Base-by-base conservation (phyloP, 2,113 vertebrate species). In the Sorex araneus region DNA sequence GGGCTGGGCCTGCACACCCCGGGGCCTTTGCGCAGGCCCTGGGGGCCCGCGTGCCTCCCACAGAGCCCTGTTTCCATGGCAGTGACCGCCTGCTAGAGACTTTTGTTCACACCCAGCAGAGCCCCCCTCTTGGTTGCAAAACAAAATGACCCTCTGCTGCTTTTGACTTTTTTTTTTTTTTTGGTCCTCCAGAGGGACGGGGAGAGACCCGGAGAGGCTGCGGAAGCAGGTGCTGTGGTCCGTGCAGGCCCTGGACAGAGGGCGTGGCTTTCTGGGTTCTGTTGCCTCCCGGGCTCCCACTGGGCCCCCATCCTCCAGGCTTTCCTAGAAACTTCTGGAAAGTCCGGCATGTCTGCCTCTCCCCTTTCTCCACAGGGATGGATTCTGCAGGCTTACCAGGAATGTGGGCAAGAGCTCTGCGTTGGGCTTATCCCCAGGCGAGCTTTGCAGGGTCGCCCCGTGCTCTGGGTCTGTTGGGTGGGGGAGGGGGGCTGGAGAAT, bases 61-160 rank as follows among this genome's bases (percentile, higher is more conserved):
- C 0, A 0, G 50, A 88, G 94, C 92, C 57, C 84, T 81, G 97
- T 96, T 95, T 94, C 97, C 96, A 96, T 96, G 94, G 87, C 8
- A 50, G 74, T 96, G 86, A 74, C 94, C 0, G 81, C 96, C 94
- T 96, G 92, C 81, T 95, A 87, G 84, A 84, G 95, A 96, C 92
- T 84, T 96, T 96, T 96, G 94, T 97, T 95, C 93, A 57, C 60
- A 75, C 32, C 23, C 19, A 89, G 87, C 66, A 84, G 89, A 87
- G 77, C 70, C 27, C n/a, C 54, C 89, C 81, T 94, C 94, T 92
- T 91, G 67, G 81, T 75, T 71, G 89, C 90, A 95, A 54, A 94
- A 63, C 86, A 95, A 81, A 95, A 75, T 74, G 85, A 77, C 80
- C 34, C 71, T 90, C 27, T 88, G 63, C 67, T 67, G 18, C 40